These are phyloP conservation scores for Conger conger DNA, from an alignment of 2,113 vertebrate genomes.

Conservation along the genomic window DNA sequence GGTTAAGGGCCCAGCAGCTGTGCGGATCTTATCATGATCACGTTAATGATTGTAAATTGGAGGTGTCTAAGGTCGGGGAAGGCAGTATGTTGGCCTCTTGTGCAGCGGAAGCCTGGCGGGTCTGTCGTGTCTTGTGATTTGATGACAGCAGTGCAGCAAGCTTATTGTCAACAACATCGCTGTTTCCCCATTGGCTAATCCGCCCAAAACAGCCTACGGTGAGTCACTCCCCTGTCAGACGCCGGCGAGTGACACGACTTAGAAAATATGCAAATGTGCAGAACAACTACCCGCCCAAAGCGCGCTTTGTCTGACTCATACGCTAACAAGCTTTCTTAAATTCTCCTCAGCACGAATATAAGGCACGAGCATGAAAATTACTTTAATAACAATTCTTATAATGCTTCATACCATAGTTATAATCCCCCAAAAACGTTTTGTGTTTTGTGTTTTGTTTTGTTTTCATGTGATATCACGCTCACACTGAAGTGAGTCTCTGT, in stretches of 20 bases:
- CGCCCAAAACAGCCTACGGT: constrained; percentile 13
- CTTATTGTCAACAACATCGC: constrained; percentile 30
- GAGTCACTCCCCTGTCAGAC: constrained; percentile 25
- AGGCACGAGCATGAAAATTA: neutral
- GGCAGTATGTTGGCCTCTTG: neutral
- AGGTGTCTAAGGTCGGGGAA: constrained; percentile 6
- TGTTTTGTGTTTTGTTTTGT: too few relatives aligned
- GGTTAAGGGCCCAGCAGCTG: too few relatives aligned
- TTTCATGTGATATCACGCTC: neutral
- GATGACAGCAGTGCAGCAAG: constrained; percentile 33
- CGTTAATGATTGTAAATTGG: constrained; percentile 35
- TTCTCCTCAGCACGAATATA: neutral
- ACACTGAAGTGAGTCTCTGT: neutral
- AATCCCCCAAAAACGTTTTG: too few relatives aligned
- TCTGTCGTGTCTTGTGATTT: constrained; percentile 35
- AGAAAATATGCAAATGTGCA: constrained; percentile 35
- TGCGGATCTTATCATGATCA: too few relatives aligned
- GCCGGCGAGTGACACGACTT: constrained; percentile 34
- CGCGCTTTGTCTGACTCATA: neutral
- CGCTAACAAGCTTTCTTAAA: neutral
- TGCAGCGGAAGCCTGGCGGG: neutral
- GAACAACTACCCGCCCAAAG: neutral
- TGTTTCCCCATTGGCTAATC: constrained; percentile 36
- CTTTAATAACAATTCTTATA: too few relatives aligned
- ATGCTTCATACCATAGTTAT: too few relatives aligned